Evolutionary conservation across 2,888 invertebrate species (phyloP).

Genomic region (Heliconius charithonia): DNA sequence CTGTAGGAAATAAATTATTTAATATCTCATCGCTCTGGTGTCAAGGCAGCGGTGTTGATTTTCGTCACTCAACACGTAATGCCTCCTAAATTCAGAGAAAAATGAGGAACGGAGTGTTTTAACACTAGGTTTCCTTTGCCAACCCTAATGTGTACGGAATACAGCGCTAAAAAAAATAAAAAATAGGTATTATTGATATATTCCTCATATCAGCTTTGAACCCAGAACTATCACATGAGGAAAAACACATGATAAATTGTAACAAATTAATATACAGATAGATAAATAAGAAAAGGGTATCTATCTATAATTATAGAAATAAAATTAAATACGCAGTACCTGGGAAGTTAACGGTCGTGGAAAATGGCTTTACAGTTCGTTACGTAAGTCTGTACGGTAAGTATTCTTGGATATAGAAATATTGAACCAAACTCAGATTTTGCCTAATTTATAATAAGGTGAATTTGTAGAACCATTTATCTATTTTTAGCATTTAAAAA

Average conservation of each 20-base stretch:
- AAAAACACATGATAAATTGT: not conserved
- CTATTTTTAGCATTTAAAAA: too few relatives aligned
- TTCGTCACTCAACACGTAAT: too few relatives aligned
- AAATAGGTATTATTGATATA: not conserved
- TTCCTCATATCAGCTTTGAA: too few relatives aligned
- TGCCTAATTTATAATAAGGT: not conserved
- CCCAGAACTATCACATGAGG: not conserved
- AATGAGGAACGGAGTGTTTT: too few relatives aligned
- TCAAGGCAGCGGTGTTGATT: too few relatives aligned
- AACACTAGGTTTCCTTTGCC: too few relatives aligned
- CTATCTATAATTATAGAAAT: not conserved
- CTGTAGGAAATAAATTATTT: too few relatives aligned
- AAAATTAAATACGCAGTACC: not conserved
- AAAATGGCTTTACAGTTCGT: slow-evolving; percentile 70
- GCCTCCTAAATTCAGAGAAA: too few relatives aligned
- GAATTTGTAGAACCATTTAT: too few relatives aligned
- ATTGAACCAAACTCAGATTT: slow-evolving; percentile 17
- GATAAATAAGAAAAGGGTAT: not conserved
- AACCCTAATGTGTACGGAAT: too few relatives aligned
- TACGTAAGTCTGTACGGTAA: slow-evolving; percentile 55
- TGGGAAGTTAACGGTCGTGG: slow-evolving; percentile 66
- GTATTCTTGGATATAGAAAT: slow-evolving; percentile 41
- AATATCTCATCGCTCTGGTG: too few relatives aligned
- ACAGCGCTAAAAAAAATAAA: not conserved
- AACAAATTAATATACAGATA: not conserved